Conservation (phyloP, 2,888 invertebrate species). For the Camponotus fellah region DNA sequence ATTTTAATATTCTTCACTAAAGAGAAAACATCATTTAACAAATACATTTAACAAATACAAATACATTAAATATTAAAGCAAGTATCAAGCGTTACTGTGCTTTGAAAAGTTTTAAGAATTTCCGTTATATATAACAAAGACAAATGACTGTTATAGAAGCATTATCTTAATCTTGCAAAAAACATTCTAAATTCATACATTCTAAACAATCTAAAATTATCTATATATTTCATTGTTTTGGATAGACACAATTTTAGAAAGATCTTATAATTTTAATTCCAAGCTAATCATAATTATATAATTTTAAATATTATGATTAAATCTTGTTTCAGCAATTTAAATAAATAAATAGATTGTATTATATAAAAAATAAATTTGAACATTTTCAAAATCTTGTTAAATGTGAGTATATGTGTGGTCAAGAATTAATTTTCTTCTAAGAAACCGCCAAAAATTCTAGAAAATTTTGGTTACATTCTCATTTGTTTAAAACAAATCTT, state of each 20-base stretch:
- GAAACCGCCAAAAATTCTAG: no score
- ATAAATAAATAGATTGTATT: not conserved
- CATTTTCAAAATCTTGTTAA: not conserved
- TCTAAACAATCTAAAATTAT: not conserved
- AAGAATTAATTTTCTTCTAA: no score
- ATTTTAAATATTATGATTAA: not conserved
- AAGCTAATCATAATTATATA: not conserved
- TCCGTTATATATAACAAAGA: not conserved
- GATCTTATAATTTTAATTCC: not conserved
- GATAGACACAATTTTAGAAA: not conserved
- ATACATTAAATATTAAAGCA: no score
- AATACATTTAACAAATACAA: no score
- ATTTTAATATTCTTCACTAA: no score
- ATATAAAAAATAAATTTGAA: not conserved
- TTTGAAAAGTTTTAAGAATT: not conserved
- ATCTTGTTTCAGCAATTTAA: not conserved
- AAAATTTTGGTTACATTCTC: no score
- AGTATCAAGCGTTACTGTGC: no score
- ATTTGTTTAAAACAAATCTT: no score
- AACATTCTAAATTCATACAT: no score
- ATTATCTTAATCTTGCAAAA: not conserved
- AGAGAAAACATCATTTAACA: no score
- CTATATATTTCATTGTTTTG: not conserved
- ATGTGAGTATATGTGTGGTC: no score
- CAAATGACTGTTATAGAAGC: not conserved